Base-by-base conservation (phyloP, 1,140 invertebrate species). In the Euwallacea similis region DNA sequence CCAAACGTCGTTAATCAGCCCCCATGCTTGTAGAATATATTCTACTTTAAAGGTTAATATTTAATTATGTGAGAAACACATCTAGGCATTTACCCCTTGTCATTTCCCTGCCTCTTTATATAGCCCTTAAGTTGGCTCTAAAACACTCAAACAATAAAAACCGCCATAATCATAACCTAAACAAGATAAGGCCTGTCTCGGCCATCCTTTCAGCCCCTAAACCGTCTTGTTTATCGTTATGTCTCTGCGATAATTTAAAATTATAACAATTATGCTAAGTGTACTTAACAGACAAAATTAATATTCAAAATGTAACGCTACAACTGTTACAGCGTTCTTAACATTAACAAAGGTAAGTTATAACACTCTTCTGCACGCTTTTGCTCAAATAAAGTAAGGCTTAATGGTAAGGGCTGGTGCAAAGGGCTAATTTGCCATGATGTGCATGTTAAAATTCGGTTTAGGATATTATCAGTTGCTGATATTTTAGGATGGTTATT, bases 211-310 rank as follows among this genome's bases (percentile, higher is more conserved):
- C 10, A 42, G 16, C 43, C 68, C 68, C 54, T 54, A 54, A 70
- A 61, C 60, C 59, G 68, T 70, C 68, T 70, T 70, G 68, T 70
- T 70, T 70, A 70, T 63, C 68, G 68, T 70, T 70, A 70, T 70
- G 59, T 63, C 60, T 63, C 60, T 70, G 60, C 50, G 60, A 70
- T 70, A 70, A 70, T 70, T 70, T 70, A 70, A 70, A 70, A 70
- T 70, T 70, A 70, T 70, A 70, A 63, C 68, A 70, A 70, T 70
- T 70, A 70, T 56, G 68, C 68, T 70, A 70, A 70, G 68, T 70
- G 59, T 70, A 63, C 68, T 70, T 70, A 70, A 70, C 68, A 70
- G 68, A 58, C 44, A 42, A 63, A 70, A 70, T 70, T 70, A 70
- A 70, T 70, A 70, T 70, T 70, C 68, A 70, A 70, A 70, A 70